phyloP scores from a whole-genome alignment of 2,888 invertebrate species.

The Drosophila longiperda region DNA sequence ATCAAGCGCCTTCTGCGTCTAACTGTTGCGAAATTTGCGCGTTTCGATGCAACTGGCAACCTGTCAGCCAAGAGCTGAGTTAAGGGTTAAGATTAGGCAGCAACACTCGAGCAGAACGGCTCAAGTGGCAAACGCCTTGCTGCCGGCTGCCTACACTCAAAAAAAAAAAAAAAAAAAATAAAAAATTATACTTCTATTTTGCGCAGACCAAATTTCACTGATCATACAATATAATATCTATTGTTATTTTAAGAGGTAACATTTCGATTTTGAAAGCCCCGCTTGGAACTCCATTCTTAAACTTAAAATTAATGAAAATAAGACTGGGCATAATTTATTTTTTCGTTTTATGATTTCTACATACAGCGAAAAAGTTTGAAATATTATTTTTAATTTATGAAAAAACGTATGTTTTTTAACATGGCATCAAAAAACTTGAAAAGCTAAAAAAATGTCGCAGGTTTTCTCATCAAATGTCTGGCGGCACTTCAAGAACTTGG shows the following conservation, averaged over 20 bases:
- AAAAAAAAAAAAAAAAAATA: background rate
- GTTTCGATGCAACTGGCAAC: conserved; percentile 16
- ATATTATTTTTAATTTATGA: background rate
- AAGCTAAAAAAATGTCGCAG: background rate
- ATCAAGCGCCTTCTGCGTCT: conserved; percentile 47
- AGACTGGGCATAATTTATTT: background rate
- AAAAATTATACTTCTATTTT: background rate
- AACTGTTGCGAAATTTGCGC: conserved; percentile 55
- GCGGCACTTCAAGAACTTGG: background rate
- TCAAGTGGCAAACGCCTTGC: conserved; percentile 49
- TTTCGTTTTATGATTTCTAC: background rate
- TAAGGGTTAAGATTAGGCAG: conserved; percentile 20
- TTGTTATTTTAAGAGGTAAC: background rate
- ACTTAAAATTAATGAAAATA: background rate
- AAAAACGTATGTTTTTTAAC: background rate
- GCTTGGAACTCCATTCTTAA: background rate
- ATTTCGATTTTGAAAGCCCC: background rate
- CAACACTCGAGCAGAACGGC: conserved; percentile 26
- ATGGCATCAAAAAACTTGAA: background rate
- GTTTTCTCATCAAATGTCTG: background rate
- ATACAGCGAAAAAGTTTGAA: background rate
- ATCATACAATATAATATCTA: background rate
- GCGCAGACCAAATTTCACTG: background rate
- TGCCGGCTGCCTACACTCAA: conserved; percentile 5
- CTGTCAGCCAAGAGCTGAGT: conserved; percentile 18